Evolutionary conservation across 1,140 invertebrate species (phyloP), one percentile per base, ranked within the genome.

Genomic region (Melanaphis sacchari): DNA sequence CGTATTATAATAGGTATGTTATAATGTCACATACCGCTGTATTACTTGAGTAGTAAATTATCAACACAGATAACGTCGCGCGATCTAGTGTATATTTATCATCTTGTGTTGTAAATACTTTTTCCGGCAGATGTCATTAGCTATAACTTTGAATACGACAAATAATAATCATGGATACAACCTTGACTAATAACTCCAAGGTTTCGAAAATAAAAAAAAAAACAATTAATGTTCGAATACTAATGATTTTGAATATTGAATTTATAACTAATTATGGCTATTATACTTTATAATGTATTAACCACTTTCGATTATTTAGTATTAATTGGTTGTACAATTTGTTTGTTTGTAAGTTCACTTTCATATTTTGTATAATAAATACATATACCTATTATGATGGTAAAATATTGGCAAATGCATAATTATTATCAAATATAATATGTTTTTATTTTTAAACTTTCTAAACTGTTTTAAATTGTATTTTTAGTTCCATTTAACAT

Each of bases 261-360:
- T 76, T n/a, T n/a, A 18, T n/a, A 18, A n/a, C 59, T 76, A 76
- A 76, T 76, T n/a, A 6, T n/a, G 59, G n/a, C 31, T n/a, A 76
- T 85, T 85, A 85, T 85, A 40, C 82, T 85, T 41, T 85, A 85
- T 85, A 41, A 85, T 85, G 24, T 41, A 41, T 85, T 41, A 18
- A 24, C 15, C 41, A n/a, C 84, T 43, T 85, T 85, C 41, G 26
- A 85, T 85, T 85, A 85, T 85, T 85, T 18, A 85, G 26, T 31
- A 85, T 85, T 41, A 85, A 85, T 40, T 26, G 38, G 40, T 85
- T 40, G 38, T 41, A 26, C 41, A 85, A 85, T 41, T 76, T 85
- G 38, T 24, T 85, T 15, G 38, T 85, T 85, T 40, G 38, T 85
- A 49, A 18, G 46, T 49, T 18, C 46, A 49, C 24, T 85, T 85